phyloP scores from a whole-genome alignment of 1,140 invertebrate genomes.

The Drosophila sp. region DNA sequence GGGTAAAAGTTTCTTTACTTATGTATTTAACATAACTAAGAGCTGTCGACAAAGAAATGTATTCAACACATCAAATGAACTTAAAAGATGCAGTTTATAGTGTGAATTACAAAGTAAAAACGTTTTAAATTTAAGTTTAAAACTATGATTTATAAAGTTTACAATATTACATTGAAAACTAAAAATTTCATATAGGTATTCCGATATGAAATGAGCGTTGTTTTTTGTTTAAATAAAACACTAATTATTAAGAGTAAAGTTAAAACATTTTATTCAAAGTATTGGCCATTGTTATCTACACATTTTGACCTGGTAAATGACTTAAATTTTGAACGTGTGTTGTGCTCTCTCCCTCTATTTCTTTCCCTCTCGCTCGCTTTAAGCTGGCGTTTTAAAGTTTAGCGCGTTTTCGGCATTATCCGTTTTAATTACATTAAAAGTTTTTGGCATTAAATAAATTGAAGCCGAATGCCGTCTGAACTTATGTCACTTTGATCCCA shows the following conservation, averaged over 20 bases:
- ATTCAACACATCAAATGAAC: not conserved
- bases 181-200: too few species aligned
- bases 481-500: constrained; percentile 80
- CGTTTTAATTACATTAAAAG: constrained; percentile 81
- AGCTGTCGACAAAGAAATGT: not conserved
- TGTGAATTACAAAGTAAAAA: too few species aligned
- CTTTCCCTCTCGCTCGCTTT: constrained; percentile 9
- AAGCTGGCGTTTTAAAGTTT: constrained; percentile 60
- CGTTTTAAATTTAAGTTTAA: too few species aligned
- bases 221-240: too few species aligned
- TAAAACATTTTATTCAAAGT: too few species aligned
- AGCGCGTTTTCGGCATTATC: constrained; percentile 71
- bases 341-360: not conserved
- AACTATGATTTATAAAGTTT: too few species aligned
- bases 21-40: not conserved
- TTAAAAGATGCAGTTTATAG: not conserved
- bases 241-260: too few species aligned
- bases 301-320: too few species aligned
- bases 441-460: constrained; percentile 76
- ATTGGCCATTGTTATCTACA: too few species aligned
- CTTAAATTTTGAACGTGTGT: too few species aligned
- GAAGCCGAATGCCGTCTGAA: constrained; percentile 53
- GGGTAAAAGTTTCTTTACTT: not conserved
- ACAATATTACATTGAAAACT: too few species aligned
- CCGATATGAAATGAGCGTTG: too few species aligned